Percentiles rank a stretch among this genome's conserved stretches.
Conservation (phyloP, 2,113 vertebrate species). For the Alligator sinensis region DNA sequence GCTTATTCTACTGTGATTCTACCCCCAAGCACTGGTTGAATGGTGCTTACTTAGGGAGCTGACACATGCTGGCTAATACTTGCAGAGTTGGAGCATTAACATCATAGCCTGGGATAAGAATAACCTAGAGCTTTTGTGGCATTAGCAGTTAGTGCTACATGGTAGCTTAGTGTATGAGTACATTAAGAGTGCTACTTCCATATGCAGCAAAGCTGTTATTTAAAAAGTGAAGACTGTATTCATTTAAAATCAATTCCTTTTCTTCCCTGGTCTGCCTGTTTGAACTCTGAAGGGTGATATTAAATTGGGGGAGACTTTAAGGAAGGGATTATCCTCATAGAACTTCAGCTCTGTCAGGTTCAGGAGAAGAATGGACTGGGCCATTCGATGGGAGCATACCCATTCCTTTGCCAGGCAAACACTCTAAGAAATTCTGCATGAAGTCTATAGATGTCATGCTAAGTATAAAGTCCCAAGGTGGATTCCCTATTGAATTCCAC, state of each 20-base stretch:
- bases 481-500: fast-evolving
- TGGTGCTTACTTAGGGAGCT: not conserved
- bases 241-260: not conserved
- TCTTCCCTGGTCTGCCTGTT: not conserved
- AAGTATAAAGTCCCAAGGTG: not conserved
- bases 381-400: fast-evolving
- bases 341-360: not conserved
- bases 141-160: not conserved
- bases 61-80: not conserved
- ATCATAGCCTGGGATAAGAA: not conserved
- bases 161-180: not conserved
- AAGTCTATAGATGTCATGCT: not conserved
- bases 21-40: not conserved
- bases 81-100: not conserved
- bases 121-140: not conserved
- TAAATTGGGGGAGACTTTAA: not conserved
- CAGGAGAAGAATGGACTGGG: not conserved
- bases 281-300: too few species aligned
- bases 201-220: not conserved
- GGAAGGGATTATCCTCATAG: not conserved
- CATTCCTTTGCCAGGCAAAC: not conserved
- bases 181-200: not conserved
- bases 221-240: not conserved
- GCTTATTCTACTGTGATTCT: not conserved
- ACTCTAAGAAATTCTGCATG: not conserved